Base-by-base conservation (phyloP, 2,888 invertebrate species). In the Eristalis pertinax region DNA sequence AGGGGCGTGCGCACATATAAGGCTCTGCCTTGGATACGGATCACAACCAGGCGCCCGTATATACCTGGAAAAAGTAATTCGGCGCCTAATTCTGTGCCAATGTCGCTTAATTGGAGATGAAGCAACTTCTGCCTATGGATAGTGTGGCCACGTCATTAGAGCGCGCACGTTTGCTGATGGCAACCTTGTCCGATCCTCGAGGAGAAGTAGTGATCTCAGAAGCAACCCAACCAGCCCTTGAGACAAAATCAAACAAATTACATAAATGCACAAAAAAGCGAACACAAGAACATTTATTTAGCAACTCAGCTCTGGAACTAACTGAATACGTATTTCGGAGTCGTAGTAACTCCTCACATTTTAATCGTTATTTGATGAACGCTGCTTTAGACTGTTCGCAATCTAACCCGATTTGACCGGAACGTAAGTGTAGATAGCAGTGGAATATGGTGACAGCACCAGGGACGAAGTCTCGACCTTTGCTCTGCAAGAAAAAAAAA, bases 341-440 rank as follows among this genome's bases (percentile, higher is more conserved):
- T 22, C 58, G 10, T 43, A 64, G 69, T 10, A 64, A 58, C 38
- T 62, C n/a, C 8, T 50, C 50, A 50, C n/a, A n/a, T 19, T 43
- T 67, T 67, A 19, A 65, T 19, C 24, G 38, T 79, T 72, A 58
- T 26, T 76, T 72, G 13, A 38, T 50, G 64, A 24, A 3, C 19
- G 60, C 41, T 56, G 19, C 22, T 26, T 60, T 8, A 26, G 60
- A 26, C 10, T 26, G 60, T 15, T 65, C 24, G 13, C 13, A 43
- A 13, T 77, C 90, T 91, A 91, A 64, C 90, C 91, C 70, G 86
- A 88, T 88, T 91, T 92, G 11, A 92, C 90, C 26, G 96, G 96
- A 43, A 96, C 96, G 92, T 96, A 97, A 22, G 96, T 95, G 69
- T 96, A 93, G 60, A 97, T 94, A 19, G 96, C 93, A 0, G 96